A percentile compares a stretch with the other conserved stretches of the same genome.
phyloP scores from a whole-genome alignment of 1,140 invertebrate genomes.

The Mactra quadrangularis region DNA sequence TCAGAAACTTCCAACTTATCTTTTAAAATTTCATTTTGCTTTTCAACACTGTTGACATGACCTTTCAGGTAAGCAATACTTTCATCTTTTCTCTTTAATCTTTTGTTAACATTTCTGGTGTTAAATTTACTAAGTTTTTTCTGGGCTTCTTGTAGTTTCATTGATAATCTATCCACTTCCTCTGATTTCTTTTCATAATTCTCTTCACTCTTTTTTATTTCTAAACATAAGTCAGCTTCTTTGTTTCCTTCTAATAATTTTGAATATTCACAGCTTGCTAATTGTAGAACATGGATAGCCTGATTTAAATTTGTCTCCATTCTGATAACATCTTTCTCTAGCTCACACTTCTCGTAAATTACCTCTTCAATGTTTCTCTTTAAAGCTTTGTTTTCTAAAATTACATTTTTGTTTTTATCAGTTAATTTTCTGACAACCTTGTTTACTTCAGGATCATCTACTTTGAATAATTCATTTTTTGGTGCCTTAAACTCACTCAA shows the following conservation, averaged over 20 bases:
- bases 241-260: not conserved
- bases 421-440: not conserved
- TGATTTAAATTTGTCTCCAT: not conserved
- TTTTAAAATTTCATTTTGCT: not conserved
- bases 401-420: not conserved
- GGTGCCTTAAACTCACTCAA: not conserved
- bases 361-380: not conserved
- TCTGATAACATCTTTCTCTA: not conserved
- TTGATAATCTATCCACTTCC: not conserved
- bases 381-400: not conserved
- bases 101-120: constrained; percentile 1
- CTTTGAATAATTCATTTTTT: not conserved
- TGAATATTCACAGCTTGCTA: not conserved
- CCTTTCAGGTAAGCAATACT: not conserved
- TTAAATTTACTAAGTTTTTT: not conserved
- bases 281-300: not conserved
- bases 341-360: too few species aligned
- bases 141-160: not conserved
- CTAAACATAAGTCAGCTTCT: too few species aligned
- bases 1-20: not conserved
- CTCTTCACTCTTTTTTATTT: not conserved
- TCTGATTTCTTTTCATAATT: not conserved
- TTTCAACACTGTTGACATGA: not conserved
- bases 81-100: not conserved
- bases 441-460: not conserved